Percentiles rank a stretch among this genome's conserved stretches.
Evolutionary conservation across 2,113 vertebrate genomes (phyloP).

Genomic region (Camelus dromedarius): DNA sequence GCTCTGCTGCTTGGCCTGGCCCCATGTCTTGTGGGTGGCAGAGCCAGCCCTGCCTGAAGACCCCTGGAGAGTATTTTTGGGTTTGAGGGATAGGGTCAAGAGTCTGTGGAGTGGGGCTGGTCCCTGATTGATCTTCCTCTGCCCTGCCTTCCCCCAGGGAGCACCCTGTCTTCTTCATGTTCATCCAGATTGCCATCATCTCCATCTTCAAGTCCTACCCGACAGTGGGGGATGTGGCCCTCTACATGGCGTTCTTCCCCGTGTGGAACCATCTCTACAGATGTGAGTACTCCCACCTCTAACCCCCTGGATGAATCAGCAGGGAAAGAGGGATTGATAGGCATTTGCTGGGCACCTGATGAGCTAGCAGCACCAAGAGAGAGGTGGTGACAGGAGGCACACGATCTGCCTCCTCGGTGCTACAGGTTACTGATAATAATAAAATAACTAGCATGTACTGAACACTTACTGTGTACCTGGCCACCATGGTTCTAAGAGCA

Average conservation of each 20-base stretch:
- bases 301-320: neutral
- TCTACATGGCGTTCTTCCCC: conserved; percentile 98
- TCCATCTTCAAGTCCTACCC: conserved; percentile 99
- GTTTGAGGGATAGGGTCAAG: neutral
- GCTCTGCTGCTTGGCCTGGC: neutral
- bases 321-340: neutral
- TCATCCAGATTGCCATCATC: conserved; percentile 97
- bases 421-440: neutral
- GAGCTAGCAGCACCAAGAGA: neutral
- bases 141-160: conserved; percentile 88
- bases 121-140: conserved; percentile 38
- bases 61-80: neutral
- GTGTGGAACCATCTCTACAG: conserved; percentile 97
- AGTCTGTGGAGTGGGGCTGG: neutral
- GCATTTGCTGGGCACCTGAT: neutral
- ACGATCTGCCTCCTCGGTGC: neutral
- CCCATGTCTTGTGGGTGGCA: neutral
- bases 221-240: conserved; percentile 95
- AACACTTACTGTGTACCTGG: neutral
- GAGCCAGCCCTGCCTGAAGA: neutral
- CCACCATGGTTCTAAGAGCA: neutral
- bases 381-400: neutral
- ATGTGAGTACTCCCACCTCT: conserved; percentile 89
- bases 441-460: neutral
- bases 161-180: conserved; percentile 97